Percentiles rank a stretch among this genome's conserved stretches.
Evolutionary conservation across 1,140 invertebrate genomes (phyloP).

Genomic region (Zaprionus inermis): DNA sequence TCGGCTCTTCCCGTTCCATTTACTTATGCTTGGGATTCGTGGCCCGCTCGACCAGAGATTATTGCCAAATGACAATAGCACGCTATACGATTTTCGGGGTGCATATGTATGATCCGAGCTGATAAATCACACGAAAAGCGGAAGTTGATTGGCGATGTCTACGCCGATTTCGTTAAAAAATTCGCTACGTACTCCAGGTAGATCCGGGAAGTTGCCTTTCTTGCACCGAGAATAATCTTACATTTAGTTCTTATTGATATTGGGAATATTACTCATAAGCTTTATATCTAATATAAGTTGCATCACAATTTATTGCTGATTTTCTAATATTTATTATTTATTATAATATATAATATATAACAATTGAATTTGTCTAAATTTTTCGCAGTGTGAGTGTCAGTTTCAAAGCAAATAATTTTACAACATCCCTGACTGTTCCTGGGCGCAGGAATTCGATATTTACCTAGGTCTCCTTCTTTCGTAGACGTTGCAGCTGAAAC

Average conservation of each 20-base stretch:
- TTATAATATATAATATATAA: no score
- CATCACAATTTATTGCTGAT: no score
- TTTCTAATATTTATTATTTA: no score
- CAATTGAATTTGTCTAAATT: neutral
- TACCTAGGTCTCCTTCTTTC: neutral
- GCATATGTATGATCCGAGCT: conserved; percentile 15
- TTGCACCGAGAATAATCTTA: neutral
- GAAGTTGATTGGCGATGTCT: neutral
- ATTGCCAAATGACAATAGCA: conserved; percentile 56
- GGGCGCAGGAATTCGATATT: neutral
- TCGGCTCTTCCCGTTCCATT: conserved; percentile 67
- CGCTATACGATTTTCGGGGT: conserved; percentile 10
- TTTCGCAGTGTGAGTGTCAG: neutral
- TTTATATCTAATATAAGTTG: neutral
- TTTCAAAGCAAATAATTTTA: neutral
- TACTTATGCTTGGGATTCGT: conserved; percentile 45
- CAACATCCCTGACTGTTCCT: conserved; percentile 24
- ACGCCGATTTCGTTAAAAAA: neutral
- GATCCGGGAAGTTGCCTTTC: neutral
- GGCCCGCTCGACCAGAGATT: conserved; percentile 56
- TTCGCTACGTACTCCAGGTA: neutral
- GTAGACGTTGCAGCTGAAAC: conserved; percentile 10
- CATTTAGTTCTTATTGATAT: neutral
- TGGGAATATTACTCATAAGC: neutral
- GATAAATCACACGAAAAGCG: conserved; percentile 1